Evolutionary conservation across 2,888 invertebrate genomes (phyloP).

Genomic region (Tortrix viridana): DNA sequence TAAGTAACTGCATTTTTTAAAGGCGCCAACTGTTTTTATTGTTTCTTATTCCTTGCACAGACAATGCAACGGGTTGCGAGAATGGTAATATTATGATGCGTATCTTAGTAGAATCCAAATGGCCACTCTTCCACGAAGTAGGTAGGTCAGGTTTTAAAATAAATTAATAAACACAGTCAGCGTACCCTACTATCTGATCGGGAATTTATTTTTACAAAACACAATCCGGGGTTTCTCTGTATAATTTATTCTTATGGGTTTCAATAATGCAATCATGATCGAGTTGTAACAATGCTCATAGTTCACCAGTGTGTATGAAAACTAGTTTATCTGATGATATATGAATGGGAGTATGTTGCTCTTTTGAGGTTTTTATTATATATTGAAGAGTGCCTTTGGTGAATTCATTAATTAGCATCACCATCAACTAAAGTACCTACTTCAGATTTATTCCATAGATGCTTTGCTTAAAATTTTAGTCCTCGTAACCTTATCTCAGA

Average conservation of each 20-base stretch:
- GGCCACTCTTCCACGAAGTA: slow-evolving; percentile 17
- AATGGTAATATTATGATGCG: slow-evolving; percentile 29
- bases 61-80: slow-evolving; percentile 4
- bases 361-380: slow-evolving; percentile 47
- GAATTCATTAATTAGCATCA: background rate
- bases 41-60: slow-evolving; percentile 23
- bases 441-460: too few relatives aligned
- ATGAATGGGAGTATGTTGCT: slow-evolving; percentile 43
- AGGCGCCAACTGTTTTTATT: slow-evolving; percentile 5
- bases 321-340: slow-evolving; percentile 52
- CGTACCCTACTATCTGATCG: slow-evolving; percentile 18
- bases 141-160: slow-evolving; percentile 20
- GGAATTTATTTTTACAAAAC: slow-evolving; percentile 15
- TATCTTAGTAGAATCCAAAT: slow-evolving; percentile 24
- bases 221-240: slow-evolving; percentile 28
- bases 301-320: slow-evolving; percentile 50
- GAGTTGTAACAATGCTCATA: slow-evolving; percentile 56
- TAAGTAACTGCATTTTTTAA: background rate
- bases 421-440: background rate
- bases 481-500: too few relatives aligned
- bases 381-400: too few relatives aligned
- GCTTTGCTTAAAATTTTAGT: too few relatives aligned
- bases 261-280: slow-evolving; percentile 53
- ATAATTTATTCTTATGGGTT: slow-evolving; percentile 44
- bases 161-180: slow-evolving; percentile 1